These are phyloP conservation scores for Falco naumanni DNA, from an alignment of 2,797 vertebrate species.

Conservation along the genomic window DNA sequence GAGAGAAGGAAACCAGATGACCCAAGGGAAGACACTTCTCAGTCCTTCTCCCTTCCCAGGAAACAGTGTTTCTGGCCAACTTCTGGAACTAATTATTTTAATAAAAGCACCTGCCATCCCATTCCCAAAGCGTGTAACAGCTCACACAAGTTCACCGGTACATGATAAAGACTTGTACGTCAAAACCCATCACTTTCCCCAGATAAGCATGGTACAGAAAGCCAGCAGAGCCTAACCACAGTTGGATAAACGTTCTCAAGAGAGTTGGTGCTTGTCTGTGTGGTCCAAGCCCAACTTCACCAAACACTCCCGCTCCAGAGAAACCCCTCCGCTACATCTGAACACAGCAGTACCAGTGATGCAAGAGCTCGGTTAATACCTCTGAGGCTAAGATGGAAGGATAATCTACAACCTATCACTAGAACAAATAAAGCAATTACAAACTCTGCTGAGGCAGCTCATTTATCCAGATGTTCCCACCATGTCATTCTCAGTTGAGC, in stretches of 20 bases:
- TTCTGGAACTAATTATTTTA: neutral
- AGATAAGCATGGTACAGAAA: rapidly evolving
- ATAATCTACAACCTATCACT: neutral
- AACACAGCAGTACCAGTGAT: rapidly evolving
- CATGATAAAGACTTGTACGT: rapidly evolving
- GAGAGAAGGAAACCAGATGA: neutral
- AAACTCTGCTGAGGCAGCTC: neutral
- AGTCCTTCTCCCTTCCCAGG: neutral
- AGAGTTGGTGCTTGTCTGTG: neutral
- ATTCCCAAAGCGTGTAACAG: rapidly evolving
- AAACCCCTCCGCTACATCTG: rapidly evolving
- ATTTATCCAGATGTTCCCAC: neutral
- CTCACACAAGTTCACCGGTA: neutral
- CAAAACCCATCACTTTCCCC: neutral
- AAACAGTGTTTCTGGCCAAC: neutral
- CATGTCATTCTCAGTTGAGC: neutral
- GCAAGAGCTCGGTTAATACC: neutral
- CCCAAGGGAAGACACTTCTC: neutral
- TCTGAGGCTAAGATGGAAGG: neutral
- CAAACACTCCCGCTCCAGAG: neutral
- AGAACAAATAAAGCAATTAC: neutral
- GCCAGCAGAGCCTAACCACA: neutral
- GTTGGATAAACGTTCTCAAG: neutral
- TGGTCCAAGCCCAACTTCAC: neutral
- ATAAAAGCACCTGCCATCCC: neutral